Evolutionary conservation across 1,140 invertebrate species (phyloP).

Genomic region (Macrobrachium rosenbergii): DNA sequence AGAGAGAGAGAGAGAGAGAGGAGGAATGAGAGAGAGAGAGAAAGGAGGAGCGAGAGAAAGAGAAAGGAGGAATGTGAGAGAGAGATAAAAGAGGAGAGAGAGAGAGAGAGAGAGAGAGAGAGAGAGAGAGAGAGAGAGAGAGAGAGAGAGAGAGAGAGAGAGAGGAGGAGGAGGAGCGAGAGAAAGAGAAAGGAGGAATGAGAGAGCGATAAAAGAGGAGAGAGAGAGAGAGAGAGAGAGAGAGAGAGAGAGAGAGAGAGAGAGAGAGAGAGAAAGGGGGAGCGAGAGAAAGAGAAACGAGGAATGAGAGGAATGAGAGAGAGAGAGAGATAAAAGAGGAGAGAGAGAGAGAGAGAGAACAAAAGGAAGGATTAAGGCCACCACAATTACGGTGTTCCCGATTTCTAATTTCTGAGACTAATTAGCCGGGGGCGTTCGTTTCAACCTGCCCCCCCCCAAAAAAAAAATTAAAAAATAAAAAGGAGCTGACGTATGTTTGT

Average conservation of each 20-base stretch:
- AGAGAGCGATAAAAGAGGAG: not conserved
- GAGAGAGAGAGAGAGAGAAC: not conserved
- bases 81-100: too few relatives aligned
- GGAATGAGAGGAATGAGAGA: not conserved
- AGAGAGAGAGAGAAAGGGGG: not conserved
- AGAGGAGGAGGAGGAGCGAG: not conserved
- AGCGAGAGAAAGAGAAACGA: not conserved
- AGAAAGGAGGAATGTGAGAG: not conserved
- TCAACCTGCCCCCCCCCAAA: too few relatives aligned
- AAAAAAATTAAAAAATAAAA: too few relatives aligned
- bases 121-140: not conserved
- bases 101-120: not conserved
- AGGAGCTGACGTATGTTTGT: too few relatives aligned
- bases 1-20: not conserved
- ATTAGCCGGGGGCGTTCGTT: too few relatives aligned
- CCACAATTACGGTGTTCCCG: too few relatives aligned
- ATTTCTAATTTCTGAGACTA: too few relatives aligned
- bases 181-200: not conserved
- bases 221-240: too few relatives aligned
- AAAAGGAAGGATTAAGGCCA: too few relatives aligned
- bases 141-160: not conserved
- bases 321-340: not conserved
- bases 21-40: not conserved
- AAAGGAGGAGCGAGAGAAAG: not conserved
- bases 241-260: conserved; percentile 7